Conservation (phyloP, 2,797 vertebrate genomes). For the Amniataba percoides region DNA sequence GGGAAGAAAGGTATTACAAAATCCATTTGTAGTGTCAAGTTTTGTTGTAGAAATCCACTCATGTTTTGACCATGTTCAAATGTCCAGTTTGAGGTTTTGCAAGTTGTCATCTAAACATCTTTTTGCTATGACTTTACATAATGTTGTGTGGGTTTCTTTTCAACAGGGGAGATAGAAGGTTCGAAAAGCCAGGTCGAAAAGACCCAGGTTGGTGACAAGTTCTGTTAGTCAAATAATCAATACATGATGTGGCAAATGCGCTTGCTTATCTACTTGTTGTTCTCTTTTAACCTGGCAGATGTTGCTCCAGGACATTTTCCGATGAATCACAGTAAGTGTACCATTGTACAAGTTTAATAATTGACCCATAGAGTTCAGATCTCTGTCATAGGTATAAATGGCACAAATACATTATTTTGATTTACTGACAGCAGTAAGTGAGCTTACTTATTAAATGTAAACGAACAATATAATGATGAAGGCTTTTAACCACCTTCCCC, state of each 20-base stretch:
- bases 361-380: neutral
- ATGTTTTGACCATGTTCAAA: neutral
- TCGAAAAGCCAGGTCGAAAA: conserved; percentile 99
- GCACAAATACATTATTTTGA: neutral
- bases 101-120: neutral
- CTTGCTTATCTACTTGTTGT: conserved; percentile 33
- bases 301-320: conserved; percentile 85
- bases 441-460: neutral
- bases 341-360: conserved; percentile 3
- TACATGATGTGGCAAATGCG: conserved; percentile 13
- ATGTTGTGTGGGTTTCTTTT: conserved; percentile 16
- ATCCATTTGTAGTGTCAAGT: neutral
- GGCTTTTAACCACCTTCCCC: neutral
- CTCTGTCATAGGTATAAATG: neutral
- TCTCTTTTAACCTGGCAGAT: conserved; percentile 65
- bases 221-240: conserved; percentile 37
- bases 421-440: neutral
- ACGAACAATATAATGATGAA: neutral
- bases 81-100: neutral
- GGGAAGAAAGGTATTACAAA: conserved; percentile 95
- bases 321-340: conserved; percentile 86
- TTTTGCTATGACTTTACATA: neutral
- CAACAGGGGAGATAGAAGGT: conserved; percentile 94
- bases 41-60: neutral
- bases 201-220: conserved; percentile 91